These are phyloP conservation scores for Silurus lanzhouensis DNA, from an alignment of 2,797 vertebrate genomes.

Conservation along the genomic window DNA sequence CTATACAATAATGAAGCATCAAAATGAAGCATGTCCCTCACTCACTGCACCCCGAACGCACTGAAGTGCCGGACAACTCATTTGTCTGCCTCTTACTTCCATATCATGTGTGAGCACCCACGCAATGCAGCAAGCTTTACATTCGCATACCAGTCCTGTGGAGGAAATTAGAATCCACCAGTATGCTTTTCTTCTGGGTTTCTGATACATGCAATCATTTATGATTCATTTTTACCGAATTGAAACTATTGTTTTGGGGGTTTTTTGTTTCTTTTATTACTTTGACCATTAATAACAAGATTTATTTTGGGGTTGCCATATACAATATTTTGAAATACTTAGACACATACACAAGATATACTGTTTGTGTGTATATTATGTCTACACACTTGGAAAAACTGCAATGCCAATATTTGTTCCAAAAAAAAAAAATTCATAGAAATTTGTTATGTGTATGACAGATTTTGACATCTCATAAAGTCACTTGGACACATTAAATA, in stretches of 20 bases:
- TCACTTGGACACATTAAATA: neutral
- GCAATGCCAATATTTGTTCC: neutral
- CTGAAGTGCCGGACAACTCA: slow-evolving; percentile 26
- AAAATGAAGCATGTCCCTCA: slow-evolving; percentile 23
- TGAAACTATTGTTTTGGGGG: slow-evolving; percentile 8
- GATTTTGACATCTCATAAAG: slow-evolving; percentile 19
- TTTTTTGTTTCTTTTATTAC: neutral
- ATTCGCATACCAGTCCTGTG: slow-evolving; percentile 20
- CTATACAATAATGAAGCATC: slow-evolving; percentile 19
- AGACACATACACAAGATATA: too few relatives aligned
- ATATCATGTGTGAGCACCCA: slow-evolving; percentile 24
- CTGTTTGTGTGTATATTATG: neutral
- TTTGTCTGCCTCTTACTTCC: slow-evolving; percentile 18
- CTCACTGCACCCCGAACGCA: neutral
- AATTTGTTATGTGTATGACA: neutral
- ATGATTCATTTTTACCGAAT: slow-evolving; percentile 39
- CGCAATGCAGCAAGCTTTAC: slow-evolving; percentile 44
- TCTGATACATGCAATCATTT: slow-evolving; percentile 16
- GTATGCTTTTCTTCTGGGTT: slow-evolving; percentile 4
- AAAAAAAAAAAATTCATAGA: neutral
- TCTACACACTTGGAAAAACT: neutral
- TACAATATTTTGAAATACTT: neutral
- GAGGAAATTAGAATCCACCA: slow-evolving; percentile 37
- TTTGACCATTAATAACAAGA: slow-evolving; percentile 26
- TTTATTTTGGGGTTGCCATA: neutral